phyloP scores from a whole-genome alignment of 1,140 invertebrate species.

The Drosophila yakuba region DNA sequence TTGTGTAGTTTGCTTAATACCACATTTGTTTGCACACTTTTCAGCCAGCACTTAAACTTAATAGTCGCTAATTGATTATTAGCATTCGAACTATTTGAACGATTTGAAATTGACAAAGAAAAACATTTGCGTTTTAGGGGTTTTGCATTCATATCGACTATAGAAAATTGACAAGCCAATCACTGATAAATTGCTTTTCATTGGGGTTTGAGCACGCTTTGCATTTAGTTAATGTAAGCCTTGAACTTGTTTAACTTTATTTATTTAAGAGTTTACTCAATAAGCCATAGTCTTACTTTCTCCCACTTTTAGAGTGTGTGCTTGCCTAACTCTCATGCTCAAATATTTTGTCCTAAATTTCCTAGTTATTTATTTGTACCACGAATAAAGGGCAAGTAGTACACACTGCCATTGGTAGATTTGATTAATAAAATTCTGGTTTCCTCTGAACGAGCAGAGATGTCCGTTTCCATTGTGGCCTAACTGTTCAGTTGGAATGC shows the following conservation, averaged over 20 bases:
- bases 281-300: too few species aligned
- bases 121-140: neutral
- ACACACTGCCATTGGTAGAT: neutral
- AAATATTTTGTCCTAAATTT: too few species aligned
- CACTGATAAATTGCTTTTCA: too few species aligned
- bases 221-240: neutral
- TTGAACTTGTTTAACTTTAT: too few species aligned
- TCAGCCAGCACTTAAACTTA: neutral
- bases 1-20: neutral
- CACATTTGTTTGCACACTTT: neutral
- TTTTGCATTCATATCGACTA: neutral
- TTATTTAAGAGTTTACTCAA: too few species aligned
- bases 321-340: too few species aligned
- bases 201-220: neutral
- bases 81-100: neutral
- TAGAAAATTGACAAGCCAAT: too few species aligned
- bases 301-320: too few species aligned
- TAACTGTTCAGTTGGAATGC: conserved; percentile 17
- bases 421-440: conserved; percentile 4
- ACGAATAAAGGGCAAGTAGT: too few species aligned
- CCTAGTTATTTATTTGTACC: too few species aligned
- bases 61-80: neutral
- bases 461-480: neutral
- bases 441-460: neutral
- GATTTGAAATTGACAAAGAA: neutral